phyloP scores from a whole-genome alignment of 2,888 invertebrate genomes.

The Thereva unica region DNA sequence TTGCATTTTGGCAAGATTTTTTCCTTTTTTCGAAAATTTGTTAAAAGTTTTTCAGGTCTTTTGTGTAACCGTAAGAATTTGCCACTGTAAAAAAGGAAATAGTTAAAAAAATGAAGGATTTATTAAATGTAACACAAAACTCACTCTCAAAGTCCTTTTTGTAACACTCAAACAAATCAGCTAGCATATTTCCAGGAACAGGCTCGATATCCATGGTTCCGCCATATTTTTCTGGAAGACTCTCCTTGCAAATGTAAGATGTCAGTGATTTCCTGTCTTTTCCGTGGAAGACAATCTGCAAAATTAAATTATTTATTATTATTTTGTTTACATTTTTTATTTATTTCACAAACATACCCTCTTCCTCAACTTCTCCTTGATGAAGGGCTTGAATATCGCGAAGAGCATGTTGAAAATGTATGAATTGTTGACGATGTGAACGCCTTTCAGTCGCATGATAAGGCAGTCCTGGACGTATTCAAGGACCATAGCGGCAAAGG shows the following conservation, averaged over 20 bases:
- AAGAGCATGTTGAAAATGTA: conserved; percentile 84
- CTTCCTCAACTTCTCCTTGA: conserved; percentile 78
- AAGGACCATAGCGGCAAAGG: conserved; percentile 71
- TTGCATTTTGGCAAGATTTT: too few species aligned
- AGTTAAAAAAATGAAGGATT: conserved; percentile 10
- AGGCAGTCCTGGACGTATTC: conserved; percentile 81
- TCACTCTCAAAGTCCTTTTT: conserved; percentile 71
- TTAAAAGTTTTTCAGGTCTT: too few species aligned
- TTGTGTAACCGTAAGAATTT: conserved; percentile 48
- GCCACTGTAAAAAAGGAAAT: conserved; percentile 57
- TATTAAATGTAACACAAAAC: conserved; percentile 42
- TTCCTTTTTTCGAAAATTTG: too few species aligned
- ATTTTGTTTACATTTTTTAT: conserved; percentile 3
- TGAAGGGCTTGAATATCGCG: conserved; percentile 84
- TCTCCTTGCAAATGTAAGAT: conserved; percentile 63
- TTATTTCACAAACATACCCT: conserved; percentile 61
- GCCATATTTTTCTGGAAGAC: conserved; percentile 68
- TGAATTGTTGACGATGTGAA: conserved; percentile 88
- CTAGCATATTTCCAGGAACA: conserved; percentile 68
- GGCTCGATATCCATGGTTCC: conserved; percentile 64
- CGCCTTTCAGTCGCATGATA: conserved; percentile 79
- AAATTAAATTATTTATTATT: conserved; percentile 41
- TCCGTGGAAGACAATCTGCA: conserved; percentile 74
- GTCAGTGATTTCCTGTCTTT: conserved; percentile 65
- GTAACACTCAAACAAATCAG: conserved; percentile 69